Percentiles rank a stretch among this genome's conserved stretches.
Evolutionary conservation across 2,797 vertebrate genomes (phyloP).

Genomic region (Vultur gryphus): DNA sequence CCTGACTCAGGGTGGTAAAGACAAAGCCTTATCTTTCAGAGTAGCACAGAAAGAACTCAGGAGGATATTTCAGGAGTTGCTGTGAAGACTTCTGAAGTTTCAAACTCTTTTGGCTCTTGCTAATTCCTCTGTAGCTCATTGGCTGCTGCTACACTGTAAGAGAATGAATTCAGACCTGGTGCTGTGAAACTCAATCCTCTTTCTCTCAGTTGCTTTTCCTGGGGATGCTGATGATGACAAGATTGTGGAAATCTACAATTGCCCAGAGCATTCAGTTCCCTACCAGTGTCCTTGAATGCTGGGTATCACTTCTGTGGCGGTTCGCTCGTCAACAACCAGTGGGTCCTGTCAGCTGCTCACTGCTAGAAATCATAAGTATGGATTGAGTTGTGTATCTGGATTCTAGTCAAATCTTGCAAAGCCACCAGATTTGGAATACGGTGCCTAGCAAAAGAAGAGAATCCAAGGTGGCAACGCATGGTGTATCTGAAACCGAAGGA

Average conservation of each 20-base stretch:
- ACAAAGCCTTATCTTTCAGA: neutral
- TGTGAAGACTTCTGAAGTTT: neutral
- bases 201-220: neutral
- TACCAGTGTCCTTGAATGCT: neutral
- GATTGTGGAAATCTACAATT: neutral
- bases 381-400: neutral
- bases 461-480: neutral
- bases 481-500: neutral
- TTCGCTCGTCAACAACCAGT: neutral
- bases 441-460: neutral
- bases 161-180: neutral
- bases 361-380: neutral
- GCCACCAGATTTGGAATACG: neutral
- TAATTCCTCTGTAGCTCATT: neutral
- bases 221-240: neutral
- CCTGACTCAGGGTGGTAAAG: neutral
- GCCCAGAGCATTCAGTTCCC: neutral
- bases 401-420: neutral
- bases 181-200: neutral
- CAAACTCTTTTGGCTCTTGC: neutral
- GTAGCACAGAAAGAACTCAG: neutral
- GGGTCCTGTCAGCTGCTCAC: neutral
- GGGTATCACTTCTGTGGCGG: neutral
- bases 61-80: neutral
- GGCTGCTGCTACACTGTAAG: neutral